These are phyloP conservation scores for Mohoua ochrocephala DNA, from an alignment of 2,113 vertebrate genomes.

Conservation along the genomic window DNA sequence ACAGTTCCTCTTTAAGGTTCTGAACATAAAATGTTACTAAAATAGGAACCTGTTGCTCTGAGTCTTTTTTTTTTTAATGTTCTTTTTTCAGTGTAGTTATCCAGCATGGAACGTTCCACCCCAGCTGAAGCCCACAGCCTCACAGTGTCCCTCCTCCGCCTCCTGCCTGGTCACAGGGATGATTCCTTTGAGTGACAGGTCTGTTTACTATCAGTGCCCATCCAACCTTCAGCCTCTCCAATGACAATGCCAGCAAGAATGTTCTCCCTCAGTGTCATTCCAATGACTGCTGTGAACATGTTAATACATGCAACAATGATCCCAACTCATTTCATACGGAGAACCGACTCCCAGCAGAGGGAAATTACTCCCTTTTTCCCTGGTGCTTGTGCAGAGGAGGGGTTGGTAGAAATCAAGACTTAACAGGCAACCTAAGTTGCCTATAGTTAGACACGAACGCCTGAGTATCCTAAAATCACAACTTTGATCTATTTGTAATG, in stretches of 20 bases:
- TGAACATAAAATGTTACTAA: not conserved
- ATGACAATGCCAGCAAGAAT: not conserved
- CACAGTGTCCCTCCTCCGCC: not conserved
- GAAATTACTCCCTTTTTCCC: not conserved
- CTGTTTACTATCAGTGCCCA: not conserved
- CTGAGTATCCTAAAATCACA: not conserved
- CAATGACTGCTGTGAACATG: not conserved
- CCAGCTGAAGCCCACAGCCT: accelerated
- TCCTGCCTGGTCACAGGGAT: not conserved
- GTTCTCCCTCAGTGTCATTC: not conserved
- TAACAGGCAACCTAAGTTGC: not conserved
- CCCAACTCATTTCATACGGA: not conserved
- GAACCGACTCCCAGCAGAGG: not conserved
- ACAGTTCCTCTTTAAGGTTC: not conserved
- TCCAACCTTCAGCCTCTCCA: not conserved
- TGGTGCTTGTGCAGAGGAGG: accelerated
- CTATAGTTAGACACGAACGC: no score
- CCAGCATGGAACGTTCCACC: accelerated
- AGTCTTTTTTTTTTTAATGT: not conserved
- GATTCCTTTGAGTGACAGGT: not conserved
- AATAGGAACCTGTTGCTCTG: not conserved
- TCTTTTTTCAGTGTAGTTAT: not conserved
- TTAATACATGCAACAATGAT: not conserved
- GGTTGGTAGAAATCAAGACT: not conserved
- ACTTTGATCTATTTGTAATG: not conserved